Conservation (phyloP, 2,888 invertebrate species). For the Peribatodes rhomboidaria region DNA sequence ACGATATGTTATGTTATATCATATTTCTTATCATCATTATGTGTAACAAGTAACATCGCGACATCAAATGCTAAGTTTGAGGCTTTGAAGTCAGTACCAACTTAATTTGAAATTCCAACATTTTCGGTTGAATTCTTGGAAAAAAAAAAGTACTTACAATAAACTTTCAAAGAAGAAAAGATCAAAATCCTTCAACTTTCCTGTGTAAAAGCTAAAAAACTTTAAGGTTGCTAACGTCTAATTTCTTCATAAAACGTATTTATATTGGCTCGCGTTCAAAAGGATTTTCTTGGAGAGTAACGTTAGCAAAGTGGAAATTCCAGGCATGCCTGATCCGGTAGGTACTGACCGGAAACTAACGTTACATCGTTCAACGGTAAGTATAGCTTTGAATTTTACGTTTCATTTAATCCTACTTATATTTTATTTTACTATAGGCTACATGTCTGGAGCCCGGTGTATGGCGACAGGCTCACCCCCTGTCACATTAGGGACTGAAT, state of each 20-base stretch:
- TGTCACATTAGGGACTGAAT: no score
- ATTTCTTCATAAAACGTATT: slow-evolving; percentile 48
- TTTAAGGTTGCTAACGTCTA: slow-evolving; percentile 32
- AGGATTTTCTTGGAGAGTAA: slow-evolving; percentile 60
- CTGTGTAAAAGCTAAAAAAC: slow-evolving; percentile 12
- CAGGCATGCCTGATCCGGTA: slow-evolving; percentile 60
- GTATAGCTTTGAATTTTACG: not conserved
- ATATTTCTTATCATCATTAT: no score
- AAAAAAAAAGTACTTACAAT: no score
- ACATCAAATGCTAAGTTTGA: slow-evolving; percentile 1
- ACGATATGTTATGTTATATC: no score
- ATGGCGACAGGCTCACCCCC: no score
- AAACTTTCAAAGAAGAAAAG: not conserved
- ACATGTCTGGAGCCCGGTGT: no score
- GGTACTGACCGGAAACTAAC: slow-evolving; percentile 64
- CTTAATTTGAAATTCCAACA: no score
- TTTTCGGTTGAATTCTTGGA: no score
- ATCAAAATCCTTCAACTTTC: slow-evolving; percentile 8
- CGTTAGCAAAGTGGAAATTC: slow-evolving; percentile 73
- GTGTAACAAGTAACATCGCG: not conserved
- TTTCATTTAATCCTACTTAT: no score
- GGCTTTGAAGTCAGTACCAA: no score
- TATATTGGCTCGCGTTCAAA: slow-evolving; percentile 48
- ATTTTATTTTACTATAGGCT: no score
- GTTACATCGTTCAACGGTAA: slow-evolving; percentile 50